Evolutionary conservation across 2,888 invertebrate genomes (phyloP).

Genomic region (Agelastica alni): DNA sequence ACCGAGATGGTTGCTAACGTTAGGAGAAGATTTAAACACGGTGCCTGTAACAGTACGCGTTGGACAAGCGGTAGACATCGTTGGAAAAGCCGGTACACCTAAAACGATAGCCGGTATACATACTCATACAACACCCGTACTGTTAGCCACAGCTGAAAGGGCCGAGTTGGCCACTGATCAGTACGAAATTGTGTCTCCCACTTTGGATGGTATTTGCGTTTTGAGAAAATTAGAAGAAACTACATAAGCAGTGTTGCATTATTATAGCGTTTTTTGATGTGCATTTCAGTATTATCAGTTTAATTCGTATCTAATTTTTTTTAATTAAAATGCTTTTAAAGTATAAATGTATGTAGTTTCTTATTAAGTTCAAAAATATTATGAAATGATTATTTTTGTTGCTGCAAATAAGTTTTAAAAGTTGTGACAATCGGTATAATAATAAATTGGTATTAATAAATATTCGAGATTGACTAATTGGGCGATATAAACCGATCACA

Average conservation of each 20-base stretch:
- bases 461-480: no score
- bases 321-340: no score
- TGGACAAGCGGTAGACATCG: slow-evolving; percentile 96
- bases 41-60: slow-evolving; percentile 89
- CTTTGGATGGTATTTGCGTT: slow-evolving; percentile 98
- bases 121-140: slow-evolving; percentile 97
- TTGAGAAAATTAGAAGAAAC: slow-evolving; percentile 67
- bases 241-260: background rate
- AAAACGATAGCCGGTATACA: slow-evolving; percentile 99
- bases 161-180: slow-evolving; percentile 98
- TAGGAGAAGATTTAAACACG: slow-evolving; percentile 91
- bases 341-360: no score
- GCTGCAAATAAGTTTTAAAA: no score
- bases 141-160: slow-evolving; percentile 93
- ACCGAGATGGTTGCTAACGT: slow-evolving; percentile 95
- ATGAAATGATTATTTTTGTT: no score
- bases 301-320: background rate
- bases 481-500: no score
- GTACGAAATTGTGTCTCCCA: slow-evolving; percentile 86
- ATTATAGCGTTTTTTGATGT: background rate
- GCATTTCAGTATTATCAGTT: background rate
- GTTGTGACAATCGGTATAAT: no score
- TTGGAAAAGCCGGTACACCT: slow-evolving; percentile 98
- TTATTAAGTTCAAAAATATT: no score
- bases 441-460: no score